Evolutionary conservation across 2,797 vertebrate genomes (phyloP).

Genomic region (Scyliorhinus canicula): DNA sequence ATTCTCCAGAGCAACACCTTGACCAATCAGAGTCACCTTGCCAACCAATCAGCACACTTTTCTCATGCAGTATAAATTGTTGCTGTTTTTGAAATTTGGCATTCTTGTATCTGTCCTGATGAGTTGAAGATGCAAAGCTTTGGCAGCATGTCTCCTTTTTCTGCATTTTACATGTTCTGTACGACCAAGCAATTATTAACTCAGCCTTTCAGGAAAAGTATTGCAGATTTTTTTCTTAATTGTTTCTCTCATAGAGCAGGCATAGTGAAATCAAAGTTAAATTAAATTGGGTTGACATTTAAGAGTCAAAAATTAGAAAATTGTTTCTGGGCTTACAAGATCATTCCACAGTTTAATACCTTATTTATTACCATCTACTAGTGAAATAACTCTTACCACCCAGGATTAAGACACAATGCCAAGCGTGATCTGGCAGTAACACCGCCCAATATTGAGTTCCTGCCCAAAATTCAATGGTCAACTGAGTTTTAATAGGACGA

Average conservation of each 20-base stretch:
- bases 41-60: no score
- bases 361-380: neutral
- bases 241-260: neutral
- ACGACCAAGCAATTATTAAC: neutral
- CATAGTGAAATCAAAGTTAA: neutral
- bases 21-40: neutral
- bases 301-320: neutral
- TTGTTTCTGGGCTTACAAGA: neutral
- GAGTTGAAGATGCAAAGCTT: no score
- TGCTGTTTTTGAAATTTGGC: no score
- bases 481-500: neutral
- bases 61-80: no score
- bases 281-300: neutral
- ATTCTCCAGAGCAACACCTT: neutral
- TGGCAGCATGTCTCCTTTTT: neutral
- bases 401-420: neutral
- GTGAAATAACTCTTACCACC: neutral
- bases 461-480: neutral
- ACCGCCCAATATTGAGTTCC: neutral
- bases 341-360: neutral
- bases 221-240: neutral
- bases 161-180: neutral
- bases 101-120: no score
- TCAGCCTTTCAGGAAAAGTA: neutral
- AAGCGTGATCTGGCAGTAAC: neutral